Evolutionary conservation across 2,797 vertebrate genomes (phyloP), one percentile per base, ranked within the genome.

Genomic region (Microctenopoma lineatum): DNA sequence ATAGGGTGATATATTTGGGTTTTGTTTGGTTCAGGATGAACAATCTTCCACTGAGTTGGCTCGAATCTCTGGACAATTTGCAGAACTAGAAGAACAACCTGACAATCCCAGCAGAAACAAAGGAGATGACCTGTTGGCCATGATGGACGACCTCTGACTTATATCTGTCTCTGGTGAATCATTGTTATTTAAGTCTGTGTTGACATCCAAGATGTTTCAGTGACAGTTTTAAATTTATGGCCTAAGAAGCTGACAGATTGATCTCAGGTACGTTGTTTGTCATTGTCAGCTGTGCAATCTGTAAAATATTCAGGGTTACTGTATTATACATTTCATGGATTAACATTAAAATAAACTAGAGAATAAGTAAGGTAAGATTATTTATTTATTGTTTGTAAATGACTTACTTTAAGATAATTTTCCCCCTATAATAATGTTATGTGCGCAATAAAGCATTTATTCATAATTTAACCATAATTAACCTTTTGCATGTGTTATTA

Each of bases 91-190:
- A 26, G 83, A 91, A 50, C 67, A 69, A 0, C 54, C 59, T 0
- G 79, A 41, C 58, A 85, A 77, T 0, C 18, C 67, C 9, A 93
- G 67, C 81, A 94, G 76, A 62, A 95, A 59, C 87, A 98, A 96
- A 75, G 97, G 96, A 29, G 96, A 96, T 0, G 96, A 97, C 48
- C 87, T 98, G 66, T 86, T 98, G 53, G 95, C 96, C 57, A 93
- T 97, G 94, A 97, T 98, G 96, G 97, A 98, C 5, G 92, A 92
- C 26, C 90, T 96, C 34, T 95, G 90, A 94, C 46, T n/a, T n/a
- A n/a, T n/a, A n/a, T 8, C 7, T 4, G 13, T 26, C 18, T 16
- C 32, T 21, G 32, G 11, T 21, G 12, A n/a, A n/a, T n/a, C n/a
- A n/a, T n/a, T n/a, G n/a, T n/a, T n/a, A n/a, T n/a, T n/a, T n/a